These are phyloP conservation scores for Cosmia trapezina DNA, from an alignment of 2,888 invertebrate genomes.

Conservation along the genomic window DNA sequence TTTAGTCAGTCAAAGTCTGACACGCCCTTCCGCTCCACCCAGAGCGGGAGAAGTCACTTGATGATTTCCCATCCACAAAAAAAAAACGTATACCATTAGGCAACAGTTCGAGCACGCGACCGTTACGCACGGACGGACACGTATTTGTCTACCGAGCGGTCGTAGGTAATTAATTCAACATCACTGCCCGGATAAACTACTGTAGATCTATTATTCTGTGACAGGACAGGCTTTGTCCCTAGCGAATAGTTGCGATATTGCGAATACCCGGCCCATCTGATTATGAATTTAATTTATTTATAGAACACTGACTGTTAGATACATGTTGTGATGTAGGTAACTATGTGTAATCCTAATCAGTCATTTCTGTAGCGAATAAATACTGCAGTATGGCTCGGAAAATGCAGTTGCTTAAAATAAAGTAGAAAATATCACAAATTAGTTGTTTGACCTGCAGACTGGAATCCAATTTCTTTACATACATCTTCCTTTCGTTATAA, in stretches of 20 bases:
- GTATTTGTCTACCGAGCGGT: no score
- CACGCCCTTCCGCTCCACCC: no score
- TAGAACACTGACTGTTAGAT: conserved; percentile 4
- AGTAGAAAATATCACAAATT: neutral
- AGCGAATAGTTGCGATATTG: conserved; percentile 39
- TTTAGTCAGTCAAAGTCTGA: no score
- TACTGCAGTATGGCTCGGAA: neutral
- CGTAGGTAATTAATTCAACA: no score
- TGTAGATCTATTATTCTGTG: no score
- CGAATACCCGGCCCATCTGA: conserved; percentile 44
- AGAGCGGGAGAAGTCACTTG: no score
- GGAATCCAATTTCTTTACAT: neutral
- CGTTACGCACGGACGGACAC: no score
- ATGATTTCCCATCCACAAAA: no score
- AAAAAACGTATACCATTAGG: no score
- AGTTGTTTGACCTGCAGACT: neutral
- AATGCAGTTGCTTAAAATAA: neutral
- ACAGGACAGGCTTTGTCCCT: conserved; percentile 42
- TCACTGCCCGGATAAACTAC: no score
- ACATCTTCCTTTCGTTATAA: neutral
- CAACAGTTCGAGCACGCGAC: no score
- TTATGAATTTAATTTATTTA: conserved; percentile 36
- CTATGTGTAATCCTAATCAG: neutral
- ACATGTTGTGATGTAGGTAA: neutral
- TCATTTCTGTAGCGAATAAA: neutral